Conservation (phyloP, 1,140 invertebrate species). For the Drosophila chauvacae region DNA sequence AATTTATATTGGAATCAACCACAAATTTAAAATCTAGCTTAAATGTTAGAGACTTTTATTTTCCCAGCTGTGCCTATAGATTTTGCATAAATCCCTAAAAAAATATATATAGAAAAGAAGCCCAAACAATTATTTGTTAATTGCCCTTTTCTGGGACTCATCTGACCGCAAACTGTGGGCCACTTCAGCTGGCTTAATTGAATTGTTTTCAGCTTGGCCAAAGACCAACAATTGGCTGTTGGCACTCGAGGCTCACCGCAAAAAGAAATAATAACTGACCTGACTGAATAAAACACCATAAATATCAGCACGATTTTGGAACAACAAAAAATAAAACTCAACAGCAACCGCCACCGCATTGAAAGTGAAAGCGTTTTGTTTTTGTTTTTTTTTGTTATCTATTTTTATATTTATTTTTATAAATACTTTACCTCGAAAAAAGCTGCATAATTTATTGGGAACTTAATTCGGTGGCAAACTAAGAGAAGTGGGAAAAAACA, state of each 20-base stretch:
- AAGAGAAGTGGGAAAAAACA: slow-evolving; percentile 24
- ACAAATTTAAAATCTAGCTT: not conserved
- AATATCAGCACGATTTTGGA: slow-evolving; percentile 51
- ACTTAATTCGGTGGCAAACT: slow-evolving; percentile 28
- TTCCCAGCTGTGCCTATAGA: not conserved
- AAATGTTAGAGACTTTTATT: slow-evolving; percentile 1
- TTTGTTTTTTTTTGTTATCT: slow-evolving; percentile 7
- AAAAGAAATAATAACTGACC: slow-evolving; percentile 60
- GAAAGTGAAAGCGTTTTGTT: slow-evolving; percentile 65
- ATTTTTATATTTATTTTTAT: slow-evolving; percentile 46
- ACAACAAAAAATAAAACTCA: slow-evolving; percentile 32
- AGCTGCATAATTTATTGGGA: slow-evolving; percentile 67
- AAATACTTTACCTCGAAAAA: slow-evolving; percentile 53
- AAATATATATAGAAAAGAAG: not conserved
- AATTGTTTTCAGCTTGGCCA: slow-evolving; percentile 32
- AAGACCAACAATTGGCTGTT: slow-evolving; percentile 44
- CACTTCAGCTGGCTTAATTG: slow-evolving; percentile 52
- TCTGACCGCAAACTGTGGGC: slow-evolving; percentile 34
- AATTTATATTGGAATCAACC: not conserved
- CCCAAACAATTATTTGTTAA: slow-evolving; percentile 38
- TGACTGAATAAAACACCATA: slow-evolving; percentile 55
- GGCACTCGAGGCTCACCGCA: slow-evolving; percentile 33
- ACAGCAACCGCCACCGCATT: slow-evolving; percentile 52
- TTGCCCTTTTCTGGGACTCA: slow-evolving; percentile 30
- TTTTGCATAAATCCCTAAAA: slow-evolving; percentile 22